A percentile compares a stretch with the other conserved stretches of the same genome.
Conservation (phyloP, 2,888 invertebrate genomes). For the Eupithecia abbreviata region DNA sequence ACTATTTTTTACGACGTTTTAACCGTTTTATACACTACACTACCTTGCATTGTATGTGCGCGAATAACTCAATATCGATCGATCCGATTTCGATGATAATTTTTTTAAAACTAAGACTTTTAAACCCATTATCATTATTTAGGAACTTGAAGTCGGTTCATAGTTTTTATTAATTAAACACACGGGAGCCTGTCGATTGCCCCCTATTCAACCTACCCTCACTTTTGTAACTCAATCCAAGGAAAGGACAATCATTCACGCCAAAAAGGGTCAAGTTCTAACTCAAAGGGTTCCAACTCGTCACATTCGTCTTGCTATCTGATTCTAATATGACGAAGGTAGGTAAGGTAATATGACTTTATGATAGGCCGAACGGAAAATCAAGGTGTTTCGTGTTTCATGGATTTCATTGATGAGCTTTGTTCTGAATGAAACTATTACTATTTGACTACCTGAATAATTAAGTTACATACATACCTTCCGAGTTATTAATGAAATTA, state of each 20-base stretch:
- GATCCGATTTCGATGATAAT: too few species aligned
- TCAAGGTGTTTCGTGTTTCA: background rate
- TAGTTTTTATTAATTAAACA: background rate
- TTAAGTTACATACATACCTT: too few species aligned
- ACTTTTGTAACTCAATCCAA: slow-evolving; percentile 21
- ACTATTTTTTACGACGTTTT: too few species aligned
- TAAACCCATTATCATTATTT: too few species aligned
- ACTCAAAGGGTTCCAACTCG: background rate
- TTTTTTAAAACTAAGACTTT: too few species aligned
- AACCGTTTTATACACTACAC: too few species aligned
- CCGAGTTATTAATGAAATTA: too few species aligned
- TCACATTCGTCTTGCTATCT: slow-evolving; percentile 7
- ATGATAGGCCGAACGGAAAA: background rate
- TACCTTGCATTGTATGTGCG: too few species aligned
- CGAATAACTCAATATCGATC: too few species aligned
- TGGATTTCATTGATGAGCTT: background rate
- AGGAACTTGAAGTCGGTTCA: too few species aligned
- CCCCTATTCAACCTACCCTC: slow-evolving; percentile 5
- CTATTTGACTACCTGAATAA: too few species aligned
- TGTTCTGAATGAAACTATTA: too few species aligned
- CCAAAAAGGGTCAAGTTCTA: slow-evolving; percentile 18
- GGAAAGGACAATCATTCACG: slow-evolving; percentile 21
- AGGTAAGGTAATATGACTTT: background rate
- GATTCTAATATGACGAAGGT: slow-evolving; percentile 12
- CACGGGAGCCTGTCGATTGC: background rate